phyloP scores from a whole-genome alignment of 1,140 invertebrate species.

The Drosophila mauritiana region DNA sequence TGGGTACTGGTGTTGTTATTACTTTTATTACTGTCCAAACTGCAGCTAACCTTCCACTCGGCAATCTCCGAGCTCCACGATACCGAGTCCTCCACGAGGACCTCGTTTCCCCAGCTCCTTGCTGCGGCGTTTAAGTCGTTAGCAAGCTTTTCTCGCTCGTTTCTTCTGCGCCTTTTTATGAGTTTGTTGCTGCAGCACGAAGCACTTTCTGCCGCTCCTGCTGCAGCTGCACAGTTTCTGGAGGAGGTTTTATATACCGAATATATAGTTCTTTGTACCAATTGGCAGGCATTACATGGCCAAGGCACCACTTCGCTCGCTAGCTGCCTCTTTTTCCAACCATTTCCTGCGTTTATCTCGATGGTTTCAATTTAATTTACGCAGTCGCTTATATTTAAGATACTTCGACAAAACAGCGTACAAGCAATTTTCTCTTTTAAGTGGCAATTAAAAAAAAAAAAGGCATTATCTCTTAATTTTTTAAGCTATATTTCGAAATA shows the following conservation, averaged over 20 bases:
- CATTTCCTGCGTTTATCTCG: conserved; percentile 12
- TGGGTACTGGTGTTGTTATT: conserved; percentile 48
- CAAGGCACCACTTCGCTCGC: conserved; percentile 24
- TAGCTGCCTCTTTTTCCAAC: conserved; percentile 3
- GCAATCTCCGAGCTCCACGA: conserved; percentile 11
- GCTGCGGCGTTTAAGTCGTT: conserved; percentile 73
- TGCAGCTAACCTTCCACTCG: conserved; percentile 66
- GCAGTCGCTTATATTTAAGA: neutral
- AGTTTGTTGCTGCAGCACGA: conserved; percentile 66
- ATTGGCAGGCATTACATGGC: conserved; percentile 71
- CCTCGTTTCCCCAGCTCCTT: conserved; percentile 34
- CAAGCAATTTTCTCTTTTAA: neutral
- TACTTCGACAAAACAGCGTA: neutral
- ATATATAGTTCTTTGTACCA: conserved; percentile 45
- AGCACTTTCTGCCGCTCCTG: conserved; percentile 39
- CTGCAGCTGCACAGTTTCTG: conserved; percentile 25
- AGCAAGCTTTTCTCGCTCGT: conserved; percentile 73
- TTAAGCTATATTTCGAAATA: too few relatives aligned
- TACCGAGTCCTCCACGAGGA: conserved; percentile 32
- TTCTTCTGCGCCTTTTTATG: conserved; percentile 64
- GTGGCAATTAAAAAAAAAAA: too few relatives aligned
- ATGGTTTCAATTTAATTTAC: neutral
- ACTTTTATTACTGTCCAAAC: conserved; percentile 81
- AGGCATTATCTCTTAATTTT: too few relatives aligned
- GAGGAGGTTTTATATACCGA: conserved; percentile 31